A percentile compares a stretch with the other conserved stretches of the same genome.
Conservation (phyloP, 2,113 vertebrate genomes). For the Hyla sarda region DNA sequence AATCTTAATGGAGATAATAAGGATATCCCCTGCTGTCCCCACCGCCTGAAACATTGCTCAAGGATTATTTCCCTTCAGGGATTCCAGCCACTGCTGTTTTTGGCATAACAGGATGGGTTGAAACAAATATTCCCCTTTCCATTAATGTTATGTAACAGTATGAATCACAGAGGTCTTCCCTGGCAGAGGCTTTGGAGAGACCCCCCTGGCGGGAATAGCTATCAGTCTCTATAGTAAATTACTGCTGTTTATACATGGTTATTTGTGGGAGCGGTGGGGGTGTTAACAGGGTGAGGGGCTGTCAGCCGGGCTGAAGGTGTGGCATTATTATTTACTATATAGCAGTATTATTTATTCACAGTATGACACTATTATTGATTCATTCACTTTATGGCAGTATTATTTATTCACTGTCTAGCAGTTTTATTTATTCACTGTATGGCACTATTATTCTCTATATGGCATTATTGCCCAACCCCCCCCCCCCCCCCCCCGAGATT, state of each 20-base stretch:
- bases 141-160: constrained; percentile 56
- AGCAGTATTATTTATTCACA: too few relatives aligned
- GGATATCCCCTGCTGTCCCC: constrained; percentile 35
- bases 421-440: too few relatives aligned
- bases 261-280: constrained; percentile 29
- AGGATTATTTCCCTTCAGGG: constrained; percentile 62
- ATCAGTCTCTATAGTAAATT: constrained; percentile 9
- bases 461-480: too few relatives aligned
- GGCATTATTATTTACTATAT: too few relatives aligned
- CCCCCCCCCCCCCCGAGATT: too few relatives aligned
- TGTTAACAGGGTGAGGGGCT: background rate
- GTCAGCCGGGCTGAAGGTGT: background rate
- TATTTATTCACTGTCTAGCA: too few relatives aligned
- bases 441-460: too few relatives aligned
- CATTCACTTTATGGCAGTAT: too few relatives aligned
- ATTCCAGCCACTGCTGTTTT: constrained; percentile 49
- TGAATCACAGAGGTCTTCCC: constrained; percentile 60
- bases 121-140: constrained; percentile 46
- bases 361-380: too few relatives aligned
- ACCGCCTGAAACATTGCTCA: constrained; percentile 11
- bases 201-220: constrained; percentile 41
- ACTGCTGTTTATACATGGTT: background rate
- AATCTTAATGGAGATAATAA: constrained; percentile 21
- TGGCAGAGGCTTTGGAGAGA: constrained; percentile 37
- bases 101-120: constrained; percentile 61